Percentiles rank a stretch among this genome's conserved stretches.
These are phyloP conservation scores for Nycticryphes semicollaris DNA, from an alignment of 2,113 vertebrate species.

Conservation along the genomic window DNA sequence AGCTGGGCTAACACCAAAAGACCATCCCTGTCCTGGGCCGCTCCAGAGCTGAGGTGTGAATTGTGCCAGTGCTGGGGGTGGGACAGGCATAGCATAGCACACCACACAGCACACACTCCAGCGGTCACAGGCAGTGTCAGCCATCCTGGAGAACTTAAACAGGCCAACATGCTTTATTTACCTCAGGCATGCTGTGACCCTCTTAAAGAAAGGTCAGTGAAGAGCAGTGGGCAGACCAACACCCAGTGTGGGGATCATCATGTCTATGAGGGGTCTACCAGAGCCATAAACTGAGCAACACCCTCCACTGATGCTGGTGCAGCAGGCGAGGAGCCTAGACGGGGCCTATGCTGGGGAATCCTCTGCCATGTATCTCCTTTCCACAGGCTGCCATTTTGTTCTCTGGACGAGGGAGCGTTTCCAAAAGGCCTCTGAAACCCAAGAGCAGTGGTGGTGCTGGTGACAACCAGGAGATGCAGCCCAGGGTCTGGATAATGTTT, in stretches of 20 bases:
- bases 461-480: background rate
- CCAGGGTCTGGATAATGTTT: accelerated
- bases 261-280: background rate
- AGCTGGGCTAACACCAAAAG: background rate
- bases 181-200: accelerated
- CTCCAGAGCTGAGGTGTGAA: background rate
- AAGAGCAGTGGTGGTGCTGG: background rate
- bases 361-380: too few relatives aligned
- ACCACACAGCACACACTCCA: background rate
- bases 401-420: accelerated
- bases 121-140: background rate
- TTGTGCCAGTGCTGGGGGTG: accelerated
- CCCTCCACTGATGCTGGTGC: accelerated
- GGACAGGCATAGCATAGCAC: accelerated
- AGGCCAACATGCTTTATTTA: background rate
- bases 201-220: background rate
- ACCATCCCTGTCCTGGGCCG: background rate
- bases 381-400: accelerated
- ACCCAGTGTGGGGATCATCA: accelerated
- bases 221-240: background rate
- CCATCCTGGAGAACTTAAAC: background rate
- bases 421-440: background rate
- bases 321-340: accelerated
- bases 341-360: accelerated
- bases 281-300: accelerated